phyloP scores from a whole-genome alignment of 2,797 vertebrate genomes.

The Hybognathus amarus region DNA sequence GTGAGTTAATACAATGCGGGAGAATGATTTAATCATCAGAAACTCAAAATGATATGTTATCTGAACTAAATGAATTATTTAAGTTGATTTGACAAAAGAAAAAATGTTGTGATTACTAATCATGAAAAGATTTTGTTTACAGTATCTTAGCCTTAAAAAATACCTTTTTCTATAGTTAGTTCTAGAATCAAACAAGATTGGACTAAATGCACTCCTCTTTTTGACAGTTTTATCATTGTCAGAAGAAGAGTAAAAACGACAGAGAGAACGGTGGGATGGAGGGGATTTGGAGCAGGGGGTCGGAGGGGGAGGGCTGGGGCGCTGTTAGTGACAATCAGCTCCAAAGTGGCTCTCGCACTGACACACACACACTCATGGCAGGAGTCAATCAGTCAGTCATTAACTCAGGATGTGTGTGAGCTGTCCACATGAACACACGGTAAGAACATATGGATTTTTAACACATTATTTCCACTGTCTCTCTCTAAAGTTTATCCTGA shows the following conservation, averaged over 20 bases:
- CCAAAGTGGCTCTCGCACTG: constrained; percentile 73
- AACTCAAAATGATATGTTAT: no score
- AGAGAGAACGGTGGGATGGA: constrained; percentile 34
- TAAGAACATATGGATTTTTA: constrained; percentile 69
- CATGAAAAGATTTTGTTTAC: no score
- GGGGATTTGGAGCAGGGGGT: constrained; percentile 42
- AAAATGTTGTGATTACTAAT: no score
- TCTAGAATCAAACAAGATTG: background rate
- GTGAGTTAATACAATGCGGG: no score
- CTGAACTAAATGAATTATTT: no score
- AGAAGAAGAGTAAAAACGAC: constrained; percentile 10
- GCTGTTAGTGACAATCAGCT: constrained; percentile 72
- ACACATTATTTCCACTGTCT: background rate
- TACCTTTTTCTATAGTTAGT: background rate
- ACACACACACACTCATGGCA: constrained; percentile 69
- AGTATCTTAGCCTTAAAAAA: no score
- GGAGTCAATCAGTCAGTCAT: constrained; percentile 60
- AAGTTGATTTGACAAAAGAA: no score
- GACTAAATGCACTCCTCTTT: background rate
- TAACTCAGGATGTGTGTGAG: constrained; percentile 69
- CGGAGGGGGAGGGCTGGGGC: constrained; percentile 73
- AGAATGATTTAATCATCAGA: no score
- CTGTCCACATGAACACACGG: constrained; percentile 63
- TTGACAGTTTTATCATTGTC: background rate
- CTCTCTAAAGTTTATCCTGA: background rate